Evolutionary conservation across 2,113 vertebrate species (phyloP).

Genomic region (Cygnus buccinator): DNA sequence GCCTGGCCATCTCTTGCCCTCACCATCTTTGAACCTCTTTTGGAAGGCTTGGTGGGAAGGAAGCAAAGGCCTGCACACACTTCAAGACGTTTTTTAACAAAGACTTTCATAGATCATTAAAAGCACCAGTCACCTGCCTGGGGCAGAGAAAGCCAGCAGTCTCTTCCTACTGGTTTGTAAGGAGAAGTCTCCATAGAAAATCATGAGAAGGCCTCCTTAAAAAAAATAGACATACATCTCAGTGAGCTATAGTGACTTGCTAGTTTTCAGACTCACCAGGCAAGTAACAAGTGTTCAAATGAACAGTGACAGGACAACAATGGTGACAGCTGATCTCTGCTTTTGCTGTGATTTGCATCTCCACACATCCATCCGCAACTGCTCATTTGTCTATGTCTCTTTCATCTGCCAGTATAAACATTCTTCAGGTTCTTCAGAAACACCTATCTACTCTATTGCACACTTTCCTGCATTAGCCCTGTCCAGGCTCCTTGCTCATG

Average conservation of each 20-base stretch:
- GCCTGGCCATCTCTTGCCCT: fast-evolving
- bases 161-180: neutral
- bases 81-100: neutral
- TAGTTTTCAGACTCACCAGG: neutral
- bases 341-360: neutral
- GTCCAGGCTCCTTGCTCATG: neutral
- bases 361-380: too few relatives aligned
- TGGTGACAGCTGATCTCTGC: neutral
- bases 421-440: fast-evolving
- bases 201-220: neutral
- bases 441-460: fast-evolving
- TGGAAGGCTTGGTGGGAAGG: neutral
- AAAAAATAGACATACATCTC: too few relatives aligned
- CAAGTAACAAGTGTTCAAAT: fast-evolving
- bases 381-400: neutral
- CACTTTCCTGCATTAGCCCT: too few relatives aligned
- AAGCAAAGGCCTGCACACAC: neutral
- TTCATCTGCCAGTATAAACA: neutral
- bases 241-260: neutral
- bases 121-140: neutral
- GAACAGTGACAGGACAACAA: neutral
- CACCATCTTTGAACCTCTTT: neutral
- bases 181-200: neutral
- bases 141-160: neutral
- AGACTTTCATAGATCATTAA: neutral